Conservation (phyloP, 2,888 invertebrate species). For the Lordiphosa andalusiaca region DNA sequence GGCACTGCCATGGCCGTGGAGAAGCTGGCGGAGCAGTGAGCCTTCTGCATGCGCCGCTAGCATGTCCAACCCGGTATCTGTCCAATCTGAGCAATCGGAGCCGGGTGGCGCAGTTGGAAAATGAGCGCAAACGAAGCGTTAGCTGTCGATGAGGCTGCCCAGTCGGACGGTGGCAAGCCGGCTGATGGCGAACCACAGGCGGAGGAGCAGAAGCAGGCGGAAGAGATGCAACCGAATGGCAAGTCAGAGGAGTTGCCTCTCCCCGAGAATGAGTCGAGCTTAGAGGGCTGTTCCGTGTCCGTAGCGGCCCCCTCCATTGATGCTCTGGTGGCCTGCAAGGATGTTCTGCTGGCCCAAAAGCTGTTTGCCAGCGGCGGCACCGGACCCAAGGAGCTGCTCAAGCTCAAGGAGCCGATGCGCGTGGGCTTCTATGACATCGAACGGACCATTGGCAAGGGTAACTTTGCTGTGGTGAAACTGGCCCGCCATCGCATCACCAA, state of each 20-base stretch:
- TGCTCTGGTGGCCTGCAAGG: conserved; percentile 60
- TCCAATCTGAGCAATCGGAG: conserved; percentile 12
- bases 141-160: conserved; percentile 25
- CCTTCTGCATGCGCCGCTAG: conserved; percentile 48
- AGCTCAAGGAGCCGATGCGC: conserved; percentile 86
- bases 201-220: conserved; percentile 6
- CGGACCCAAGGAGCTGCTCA: conserved; percentile 62
- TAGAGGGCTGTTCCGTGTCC: conserved; percentile 10
- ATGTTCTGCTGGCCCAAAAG: conserved; percentile 53
- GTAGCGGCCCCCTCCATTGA: conserved; percentile 52
- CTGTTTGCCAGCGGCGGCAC: conserved; percentile 50
- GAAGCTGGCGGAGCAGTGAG: conserved; percentile 26
- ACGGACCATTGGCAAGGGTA: conserved; percentile 98
- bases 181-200: conserved; percentile 10
- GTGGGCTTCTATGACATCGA: conserved; percentile 99
- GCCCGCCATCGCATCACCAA: conserved; percentile 98
- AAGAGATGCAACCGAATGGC: not conserved
- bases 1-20: conserved; percentile 51
- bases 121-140: conserved; percentile 56
- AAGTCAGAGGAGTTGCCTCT: conserved; percentile 6
- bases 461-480: conserved; percentile 99
- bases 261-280: not conserved
- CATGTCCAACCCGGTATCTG: conserved; percentile 42
- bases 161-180: conserved; percentile 15
- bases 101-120: conserved; percentile 37